Evolutionary conservation across 2,888 invertebrate genomes (phyloP).

Genomic region (Scaptomyza flava): DNA sequence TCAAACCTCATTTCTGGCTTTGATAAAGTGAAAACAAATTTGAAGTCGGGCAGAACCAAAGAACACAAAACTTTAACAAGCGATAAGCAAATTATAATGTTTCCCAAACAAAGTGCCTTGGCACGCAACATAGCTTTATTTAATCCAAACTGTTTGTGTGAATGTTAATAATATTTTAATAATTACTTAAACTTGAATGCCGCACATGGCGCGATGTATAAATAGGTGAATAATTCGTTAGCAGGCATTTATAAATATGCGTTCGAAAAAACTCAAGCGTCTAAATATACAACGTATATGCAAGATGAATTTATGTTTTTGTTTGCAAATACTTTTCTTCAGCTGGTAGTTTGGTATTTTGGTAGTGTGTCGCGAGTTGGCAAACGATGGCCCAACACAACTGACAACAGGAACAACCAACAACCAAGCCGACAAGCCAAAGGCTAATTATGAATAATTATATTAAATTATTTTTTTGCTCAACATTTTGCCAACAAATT

Average conservation of each 20-base stretch:
- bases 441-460: conserved; percentile 43
- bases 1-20: too few species aligned
- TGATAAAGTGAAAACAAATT: too few species aligned
- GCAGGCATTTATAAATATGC: conserved; percentile 63
- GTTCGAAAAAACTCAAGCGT: conserved; percentile 33
- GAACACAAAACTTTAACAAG: conserved; percentile 1
- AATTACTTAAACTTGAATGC: conserved; percentile 24
- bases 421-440: conserved; percentile 20
- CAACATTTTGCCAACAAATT: conserved; percentile 45
- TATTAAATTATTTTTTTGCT: conserved; percentile 34
- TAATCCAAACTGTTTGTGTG: background rate
- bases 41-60: background rate
- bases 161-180: conserved; percentile 4
- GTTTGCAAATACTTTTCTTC: conserved; percentile 78
- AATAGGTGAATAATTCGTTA: conserved; percentile 27
- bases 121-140: background rate
- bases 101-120: background rate
- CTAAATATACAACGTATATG: conserved; percentile 51
- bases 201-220: conserved; percentile 31
- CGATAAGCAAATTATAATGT: conserved; percentile 33
- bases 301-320: conserved; percentile 74
- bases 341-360: background rate
- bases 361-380: conserved; percentile 62
- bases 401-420: conserved; percentile 48
- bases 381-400: conserved; percentile 51